Evolutionary conservation across 2,113 vertebrate species (phyloP).

Genomic region (Sus scrofa): T2T-Sscrofa CM000826.6:46773001-46773500

Average conservation of each 20-base stretch:
- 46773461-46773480: background rate
- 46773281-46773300: fast-evolving
- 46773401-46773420: background rate
- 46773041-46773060: no score
- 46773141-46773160: fast-evolving
- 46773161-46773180: background rate
- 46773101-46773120: no score
- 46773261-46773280: fast-evolving
- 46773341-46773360: fast-evolving
- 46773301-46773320: background rate
- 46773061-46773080: no score
- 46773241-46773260: background rate
- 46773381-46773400: fast-evolving
- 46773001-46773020: no score
- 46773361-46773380: background rate
- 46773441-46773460: no score
- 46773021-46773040: no score
- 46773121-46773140: background rate
- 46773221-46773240: fast-evolving
- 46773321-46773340: background rate
- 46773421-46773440: background rate
- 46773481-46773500: background rate
- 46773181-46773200: fast-evolving
- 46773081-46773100: no score
- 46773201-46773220: fast-evolving